These are phyloP conservation scores for Morpho helenor DNA, from an alignment of 2,888 invertebrate species.

Conservation along the genomic window DNA sequence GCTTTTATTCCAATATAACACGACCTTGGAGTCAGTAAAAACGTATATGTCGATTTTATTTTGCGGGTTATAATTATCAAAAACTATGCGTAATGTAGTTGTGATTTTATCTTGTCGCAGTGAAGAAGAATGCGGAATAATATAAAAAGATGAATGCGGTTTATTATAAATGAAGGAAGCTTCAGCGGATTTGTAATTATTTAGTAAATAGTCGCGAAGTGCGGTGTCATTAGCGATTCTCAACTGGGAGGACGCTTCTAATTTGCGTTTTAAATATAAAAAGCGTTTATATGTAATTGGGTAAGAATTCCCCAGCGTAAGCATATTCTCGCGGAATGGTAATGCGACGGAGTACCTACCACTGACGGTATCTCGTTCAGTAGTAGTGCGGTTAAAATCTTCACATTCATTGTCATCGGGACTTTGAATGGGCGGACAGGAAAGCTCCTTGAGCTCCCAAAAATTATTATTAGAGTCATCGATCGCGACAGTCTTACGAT, in stretches of 20 bases:
- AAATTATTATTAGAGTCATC: not conserved
- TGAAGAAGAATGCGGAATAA: no score
- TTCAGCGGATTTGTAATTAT: no score
- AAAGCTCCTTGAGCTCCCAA: not conserved
- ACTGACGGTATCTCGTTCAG: no score
- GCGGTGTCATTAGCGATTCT: not conserved
- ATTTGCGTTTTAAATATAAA: not conserved
- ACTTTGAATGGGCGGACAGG: not conserved
- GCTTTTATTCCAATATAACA: no score
- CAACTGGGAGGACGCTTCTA: not conserved
- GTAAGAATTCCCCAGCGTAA: not conserved
- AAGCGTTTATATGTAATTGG: not conserved
- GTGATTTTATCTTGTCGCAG: no score
- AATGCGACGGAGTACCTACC: not conserved
- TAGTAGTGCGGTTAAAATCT: not conserved
- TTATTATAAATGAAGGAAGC: no score
- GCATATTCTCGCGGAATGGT: not conserved
- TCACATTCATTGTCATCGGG: not conserved
- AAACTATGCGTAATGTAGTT: no score
- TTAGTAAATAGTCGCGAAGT: not conserved
- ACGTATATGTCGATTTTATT: no score
- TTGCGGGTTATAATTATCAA: no score
- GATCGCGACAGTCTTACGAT: not conserved
- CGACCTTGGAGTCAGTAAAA: no score
- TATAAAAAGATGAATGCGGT: no score